Evolutionary conservation across 2,888 invertebrate species (phyloP).

Genomic region (Drosophila fulvimacula): DNA sequence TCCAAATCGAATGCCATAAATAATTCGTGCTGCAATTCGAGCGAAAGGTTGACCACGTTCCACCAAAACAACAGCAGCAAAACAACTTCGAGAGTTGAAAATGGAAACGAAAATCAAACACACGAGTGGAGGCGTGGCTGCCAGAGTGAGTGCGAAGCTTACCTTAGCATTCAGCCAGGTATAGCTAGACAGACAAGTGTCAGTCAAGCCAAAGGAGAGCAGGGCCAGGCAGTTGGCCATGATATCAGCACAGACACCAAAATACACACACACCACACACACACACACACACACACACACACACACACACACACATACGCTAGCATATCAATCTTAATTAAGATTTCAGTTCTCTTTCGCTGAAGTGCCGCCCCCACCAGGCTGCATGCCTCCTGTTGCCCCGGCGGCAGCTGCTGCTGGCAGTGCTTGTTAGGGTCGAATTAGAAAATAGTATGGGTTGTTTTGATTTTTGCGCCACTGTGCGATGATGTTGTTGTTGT

Average conservation of each 20-base stretch:
- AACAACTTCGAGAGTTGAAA: slow-evolving; percentile 44
- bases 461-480: slow-evolving; percentile 42
- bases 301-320: slow-evolving; percentile 34
- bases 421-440: slow-evolving; percentile 32
- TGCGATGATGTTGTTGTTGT: slow-evolving; percentile 17
- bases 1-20: slow-evolving; percentile 60
- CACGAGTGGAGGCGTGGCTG: background rate
- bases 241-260: slow-evolving; percentile 32
- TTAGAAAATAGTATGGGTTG: slow-evolving; percentile 38
- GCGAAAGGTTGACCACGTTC: slow-evolving; percentile 33
- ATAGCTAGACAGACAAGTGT: slow-evolving; percentile 41
- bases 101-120: slow-evolving; percentile 48
- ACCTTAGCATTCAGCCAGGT: slow-evolving; percentile 12
- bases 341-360: slow-evolving; percentile 74
- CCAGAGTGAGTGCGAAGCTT: background rate
- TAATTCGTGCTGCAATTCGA: slow-evolving; percentile 54
- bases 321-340: slow-evolving; percentile 84
- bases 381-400: background rate
- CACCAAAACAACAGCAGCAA: slow-evolving; percentile 26
- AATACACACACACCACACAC: slow-evolving; percentile 23
- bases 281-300: slow-evolving; percentile 31
- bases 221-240: slow-evolving; percentile 13
- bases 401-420: background rate
- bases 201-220: slow-evolving; percentile 44
- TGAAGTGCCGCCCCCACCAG: slow-evolving; percentile 55